A percentile compares a stretch with the other conserved stretches of the same genome.
Conservation (phyloP, 2,797 vertebrate species). For the Synaphobranchus kaupii region DNA sequence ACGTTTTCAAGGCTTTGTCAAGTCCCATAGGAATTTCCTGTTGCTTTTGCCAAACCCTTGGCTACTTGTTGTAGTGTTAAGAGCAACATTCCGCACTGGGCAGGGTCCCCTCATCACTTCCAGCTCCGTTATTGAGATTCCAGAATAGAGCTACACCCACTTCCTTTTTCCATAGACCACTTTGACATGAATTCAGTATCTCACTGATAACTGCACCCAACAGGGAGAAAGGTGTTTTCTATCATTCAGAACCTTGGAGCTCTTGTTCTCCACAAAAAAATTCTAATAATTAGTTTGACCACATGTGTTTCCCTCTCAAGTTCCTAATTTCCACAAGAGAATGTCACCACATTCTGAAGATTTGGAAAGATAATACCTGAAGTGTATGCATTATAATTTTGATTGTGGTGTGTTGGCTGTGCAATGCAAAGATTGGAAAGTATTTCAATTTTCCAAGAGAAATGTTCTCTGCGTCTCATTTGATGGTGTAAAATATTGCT, state of each 20-base stretch:
- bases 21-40: constrained; percentile 36
- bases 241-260: background rate
- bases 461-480: background rate
- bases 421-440: background rate
- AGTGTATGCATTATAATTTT: background rate
- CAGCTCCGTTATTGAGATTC: constrained; percentile 56
- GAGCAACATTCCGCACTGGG: constrained; percentile 37
- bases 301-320: background rate
- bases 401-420: background rate
- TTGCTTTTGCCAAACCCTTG: constrained; percentile 42
- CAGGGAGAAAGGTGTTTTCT: constrained; percentile 19
- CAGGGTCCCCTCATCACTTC: constrained; percentile 40
- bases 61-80: constrained; percentile 46
- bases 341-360: background rate
- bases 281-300: background rate
- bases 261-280: background rate
- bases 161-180: constrained; percentile 52
- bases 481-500: background rate
- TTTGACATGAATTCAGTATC: constrained; percentile 53
- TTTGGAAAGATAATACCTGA: background rate
- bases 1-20: constrained; percentile 1
- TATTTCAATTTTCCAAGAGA: background rate
- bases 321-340: constrained; percentile 20
- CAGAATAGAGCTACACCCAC: constrained; percentile 60
- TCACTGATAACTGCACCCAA: constrained; percentile 42